Conservation (phyloP, 2,113 vertebrate species). For the Steatornis caripensis region DNA sequence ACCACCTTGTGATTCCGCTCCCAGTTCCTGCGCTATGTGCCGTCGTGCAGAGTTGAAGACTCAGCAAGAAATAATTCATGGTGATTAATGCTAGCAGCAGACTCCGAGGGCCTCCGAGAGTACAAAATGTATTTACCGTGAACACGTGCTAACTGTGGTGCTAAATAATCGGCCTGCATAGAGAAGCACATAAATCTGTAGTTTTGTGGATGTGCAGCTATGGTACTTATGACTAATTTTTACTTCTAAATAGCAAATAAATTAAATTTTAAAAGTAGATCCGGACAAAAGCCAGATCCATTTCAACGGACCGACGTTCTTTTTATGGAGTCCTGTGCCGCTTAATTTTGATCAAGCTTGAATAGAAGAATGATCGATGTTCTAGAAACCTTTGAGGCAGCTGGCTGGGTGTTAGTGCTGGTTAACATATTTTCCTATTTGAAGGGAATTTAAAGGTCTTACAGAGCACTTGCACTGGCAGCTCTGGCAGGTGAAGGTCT, state of each 20-base stretch:
- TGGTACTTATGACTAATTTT: neutral
- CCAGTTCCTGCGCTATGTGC: neutral
- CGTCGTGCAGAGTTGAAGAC: neutral
- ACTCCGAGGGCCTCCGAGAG: neutral
- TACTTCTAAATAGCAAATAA: neutral
- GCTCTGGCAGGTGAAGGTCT: neutral
- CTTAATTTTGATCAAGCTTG: neutral
- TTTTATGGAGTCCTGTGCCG: neutral
- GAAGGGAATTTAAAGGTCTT: neutral
- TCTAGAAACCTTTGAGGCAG: neutral
- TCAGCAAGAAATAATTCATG: neutral
- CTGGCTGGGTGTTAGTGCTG: neutral
- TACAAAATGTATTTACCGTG: neutral
- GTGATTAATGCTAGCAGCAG: neutral
- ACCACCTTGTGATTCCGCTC: neutral
- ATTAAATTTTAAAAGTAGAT: neutral
- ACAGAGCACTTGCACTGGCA: neutral
- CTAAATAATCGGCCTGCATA: neutral
- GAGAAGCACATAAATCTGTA: neutral
- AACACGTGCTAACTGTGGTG: neutral
- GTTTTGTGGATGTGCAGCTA: neutral
- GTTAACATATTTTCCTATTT: neutral
- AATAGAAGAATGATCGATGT: fast-evolving
- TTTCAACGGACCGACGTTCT: fast-evolving
- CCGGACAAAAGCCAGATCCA: neutral